Percentiles rank a stretch among this genome's conserved stretches.
Evolutionary conservation across 2,113 vertebrate genomes (phyloP).

Genomic region (Lophius piscatorius): DNA sequence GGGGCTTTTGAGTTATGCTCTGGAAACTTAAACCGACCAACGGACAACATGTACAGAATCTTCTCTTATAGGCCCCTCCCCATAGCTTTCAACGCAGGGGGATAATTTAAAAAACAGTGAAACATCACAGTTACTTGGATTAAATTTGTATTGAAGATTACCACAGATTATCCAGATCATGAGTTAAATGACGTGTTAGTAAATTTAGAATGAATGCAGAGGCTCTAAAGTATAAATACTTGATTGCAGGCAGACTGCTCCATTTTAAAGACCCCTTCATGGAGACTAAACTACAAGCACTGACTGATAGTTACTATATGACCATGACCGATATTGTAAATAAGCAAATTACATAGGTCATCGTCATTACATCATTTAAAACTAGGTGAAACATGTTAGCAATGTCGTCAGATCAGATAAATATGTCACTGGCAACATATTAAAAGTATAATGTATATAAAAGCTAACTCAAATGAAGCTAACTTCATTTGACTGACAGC

Average conservation of each 20-base stretch:
- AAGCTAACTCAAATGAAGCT: neutral
- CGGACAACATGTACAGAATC: too few species aligned
- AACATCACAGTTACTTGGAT: too few species aligned
- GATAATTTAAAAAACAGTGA: too few species aligned
- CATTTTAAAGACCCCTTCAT: constrained; percentile 10
- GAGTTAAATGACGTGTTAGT: constrained; percentile 25
- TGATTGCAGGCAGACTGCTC: constrained; percentile 18
- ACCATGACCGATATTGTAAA: neutral
- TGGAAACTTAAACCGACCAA: too few species aligned
- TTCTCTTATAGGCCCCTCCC: too few species aligned
- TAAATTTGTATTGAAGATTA: too few species aligned
- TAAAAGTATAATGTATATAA: constrained; percentile 18
- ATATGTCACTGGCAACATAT: constrained; percentile 20
- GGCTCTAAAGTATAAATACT: too few species aligned
- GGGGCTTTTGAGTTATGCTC: too few species aligned
- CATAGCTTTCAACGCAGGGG: too few species aligned
- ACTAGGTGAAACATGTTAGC: constrained; percentile 4
- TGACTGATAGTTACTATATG: constrained; percentile 31
- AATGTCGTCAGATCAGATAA: constrained; percentile 17
- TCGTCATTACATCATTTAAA: constrained; percentile 9
- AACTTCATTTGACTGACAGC: constrained; percentile 28
- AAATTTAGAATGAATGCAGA: neutral
- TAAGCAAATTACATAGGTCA: constrained; percentile 10
- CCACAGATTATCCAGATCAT: constrained; percentile 21
- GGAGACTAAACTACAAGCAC: neutral